These are phyloP conservation scores for Bufo gargarizans DNA, from an alignment of 2,113 vertebrate genomes.

Conservation along the genomic window DNA sequence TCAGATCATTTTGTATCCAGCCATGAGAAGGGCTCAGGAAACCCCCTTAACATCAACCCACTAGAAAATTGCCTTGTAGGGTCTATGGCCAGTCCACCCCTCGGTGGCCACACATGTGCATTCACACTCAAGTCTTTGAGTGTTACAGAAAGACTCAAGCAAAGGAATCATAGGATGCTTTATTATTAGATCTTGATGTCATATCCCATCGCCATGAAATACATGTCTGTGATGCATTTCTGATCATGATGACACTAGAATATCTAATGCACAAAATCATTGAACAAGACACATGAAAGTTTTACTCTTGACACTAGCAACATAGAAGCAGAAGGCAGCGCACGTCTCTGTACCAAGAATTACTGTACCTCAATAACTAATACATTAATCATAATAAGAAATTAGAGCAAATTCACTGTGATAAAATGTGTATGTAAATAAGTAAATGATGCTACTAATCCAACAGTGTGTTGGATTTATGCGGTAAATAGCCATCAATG, in stretches of 20 bases:
- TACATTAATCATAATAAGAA: background rate
- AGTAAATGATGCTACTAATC: background rate
- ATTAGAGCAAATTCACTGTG: background rate
- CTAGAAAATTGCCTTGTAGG: too few species aligned
- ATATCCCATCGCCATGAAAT: background rate
- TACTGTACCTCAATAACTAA: background rate
- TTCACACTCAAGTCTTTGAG: too few species aligned
- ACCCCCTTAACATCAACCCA: too few species aligned
- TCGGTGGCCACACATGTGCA: too few species aligned
- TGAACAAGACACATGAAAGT: background rate
- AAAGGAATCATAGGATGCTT: too few species aligned
- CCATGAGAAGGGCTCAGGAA: too few species aligned
- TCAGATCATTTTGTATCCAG: too few species aligned
- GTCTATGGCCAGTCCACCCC: too few species aligned
- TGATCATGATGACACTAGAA: background rate
- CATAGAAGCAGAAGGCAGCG: background rate
- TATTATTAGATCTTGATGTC: background rate
- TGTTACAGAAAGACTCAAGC: too few species aligned
- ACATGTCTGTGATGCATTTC: background rate
- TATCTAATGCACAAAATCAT: background rate
- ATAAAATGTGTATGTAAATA: background rate
- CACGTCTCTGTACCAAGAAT: background rate
- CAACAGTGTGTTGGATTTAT: background rate
- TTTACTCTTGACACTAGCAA: background rate
- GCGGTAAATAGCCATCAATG: slow-evolving; percentile 15